These are phyloP conservation scores for Drosophila falleni DNA, from an alignment of 2,888 invertebrate genomes.

Conservation along the genomic window DNA sequence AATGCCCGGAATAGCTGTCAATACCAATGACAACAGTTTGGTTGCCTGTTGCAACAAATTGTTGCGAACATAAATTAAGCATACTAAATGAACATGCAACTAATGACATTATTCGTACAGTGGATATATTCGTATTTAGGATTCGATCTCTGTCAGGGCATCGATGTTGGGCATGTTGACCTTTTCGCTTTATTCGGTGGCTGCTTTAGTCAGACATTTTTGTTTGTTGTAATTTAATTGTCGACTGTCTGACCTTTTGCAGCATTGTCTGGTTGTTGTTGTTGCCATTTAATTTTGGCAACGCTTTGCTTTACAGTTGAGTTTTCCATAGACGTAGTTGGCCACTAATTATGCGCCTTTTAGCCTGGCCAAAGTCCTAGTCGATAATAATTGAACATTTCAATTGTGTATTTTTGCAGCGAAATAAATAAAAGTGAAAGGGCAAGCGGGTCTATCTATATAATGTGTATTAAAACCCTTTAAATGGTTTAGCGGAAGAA, in stretches of 20 bases:
- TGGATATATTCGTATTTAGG: background rate
- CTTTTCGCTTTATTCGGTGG: constrained; percentile 49
- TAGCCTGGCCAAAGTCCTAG: constrained; percentile 50
- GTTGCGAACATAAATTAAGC: constrained; percentile 75
- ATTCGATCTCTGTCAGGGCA: constrained; percentile 16
- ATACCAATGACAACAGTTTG: constrained; percentile 44
- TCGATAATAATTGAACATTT: constrained; percentile 74
- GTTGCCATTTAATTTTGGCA: constrained; percentile 57
- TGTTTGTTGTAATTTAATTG: constrained; percentile 75
- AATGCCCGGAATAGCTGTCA: constrained; percentile 21
- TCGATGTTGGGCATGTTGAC: constrained; percentile 42
- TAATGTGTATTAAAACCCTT: constrained; percentile 56
- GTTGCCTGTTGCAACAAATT: constrained; percentile 66
- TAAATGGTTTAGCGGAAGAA: constrained; percentile 81
- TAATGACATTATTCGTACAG: constrained; percentile 56
- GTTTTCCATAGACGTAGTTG: constrained; percentile 15
- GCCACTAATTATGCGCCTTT: constrained; percentile 63
- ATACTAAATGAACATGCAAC: constrained; percentile 55
- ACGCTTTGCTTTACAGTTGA: constrained; percentile 2
- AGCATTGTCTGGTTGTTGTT: constrained; percentile 10
- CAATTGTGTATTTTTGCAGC: constrained; percentile 62
- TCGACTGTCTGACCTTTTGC: constrained; percentile 72
- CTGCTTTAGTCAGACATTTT: constrained; percentile 58
- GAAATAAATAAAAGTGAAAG: constrained; percentile 76
- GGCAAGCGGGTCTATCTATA: constrained; percentile 54